Evolutionary conservation across 2,113 vertebrate species (phyloP).

Genomic region (Colossoma macropomum): DNA sequence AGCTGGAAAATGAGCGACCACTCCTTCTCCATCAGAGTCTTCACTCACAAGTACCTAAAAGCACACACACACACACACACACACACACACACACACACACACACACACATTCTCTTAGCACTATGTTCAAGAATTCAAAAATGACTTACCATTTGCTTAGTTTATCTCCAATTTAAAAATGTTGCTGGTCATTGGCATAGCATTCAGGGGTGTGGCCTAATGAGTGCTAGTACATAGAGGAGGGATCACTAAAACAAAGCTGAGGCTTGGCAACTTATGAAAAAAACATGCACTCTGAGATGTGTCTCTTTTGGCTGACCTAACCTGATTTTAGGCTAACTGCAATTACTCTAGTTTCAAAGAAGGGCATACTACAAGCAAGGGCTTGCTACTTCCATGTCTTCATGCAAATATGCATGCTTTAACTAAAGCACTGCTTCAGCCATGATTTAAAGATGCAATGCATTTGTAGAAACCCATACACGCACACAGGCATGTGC

Average conservation of each 20-base stretch:
- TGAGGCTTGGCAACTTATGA: conserved; percentile 45
- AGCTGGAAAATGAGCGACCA: conserved; percentile 98
- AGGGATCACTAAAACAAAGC: conserved; percentile 32
- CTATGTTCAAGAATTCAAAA: conserved; percentile 12
- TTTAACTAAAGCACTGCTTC: not conserved
- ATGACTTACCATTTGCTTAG: conserved; percentile 39
- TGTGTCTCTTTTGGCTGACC: conserved; percentile 21
- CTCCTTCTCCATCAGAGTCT: conserved; percentile 92
- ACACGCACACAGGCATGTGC: not conserved
- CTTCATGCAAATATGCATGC: conserved; percentile 2
- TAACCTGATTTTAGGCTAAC: conserved; percentile 8
- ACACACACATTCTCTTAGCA: conserved; percentile 17
- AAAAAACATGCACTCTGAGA: conserved; percentile 34
- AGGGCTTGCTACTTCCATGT: not conserved
- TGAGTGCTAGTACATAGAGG: conserved; percentile 23
- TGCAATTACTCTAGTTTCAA: not conserved
- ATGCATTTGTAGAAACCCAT: not conserved
- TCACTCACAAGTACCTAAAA: conserved; percentile 93
- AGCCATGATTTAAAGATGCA: not conserved
- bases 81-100: conserved; percentile 32
- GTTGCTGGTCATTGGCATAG: conserved; percentile 27
- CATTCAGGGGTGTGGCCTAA: conserved; percentile 26
- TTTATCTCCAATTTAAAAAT: conserved; percentile 32
- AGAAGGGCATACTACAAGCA: not conserved
- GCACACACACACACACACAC: conserved; percentile 43